Evolutionary conservation across 1,140 invertebrate species (phyloP).

Genomic region (Drosophila nikananu): DNA sequence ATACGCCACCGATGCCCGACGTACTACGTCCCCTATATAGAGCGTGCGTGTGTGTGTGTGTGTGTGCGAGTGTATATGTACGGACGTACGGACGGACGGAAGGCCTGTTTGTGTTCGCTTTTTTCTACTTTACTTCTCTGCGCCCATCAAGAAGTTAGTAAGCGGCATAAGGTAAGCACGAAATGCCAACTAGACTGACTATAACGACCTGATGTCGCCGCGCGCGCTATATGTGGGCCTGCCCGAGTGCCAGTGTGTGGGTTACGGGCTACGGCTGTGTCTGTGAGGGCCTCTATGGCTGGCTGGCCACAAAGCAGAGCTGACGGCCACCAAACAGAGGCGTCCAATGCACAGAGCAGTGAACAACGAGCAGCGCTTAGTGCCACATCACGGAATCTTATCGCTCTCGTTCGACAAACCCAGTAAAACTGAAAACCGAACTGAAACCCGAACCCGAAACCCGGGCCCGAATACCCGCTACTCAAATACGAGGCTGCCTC

Average conservation of each 20-base stretch:
- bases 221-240: slow-evolving; percentile 22
- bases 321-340: slow-evolving; percentile 77
- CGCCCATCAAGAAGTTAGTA: slow-evolving; percentile 73
- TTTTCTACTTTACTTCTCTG: slow-evolving; percentile 18
- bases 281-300: slow-evolving; percentile 72
- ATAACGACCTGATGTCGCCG: slow-evolving; percentile 48
- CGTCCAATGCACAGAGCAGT: slow-evolving; percentile 74
- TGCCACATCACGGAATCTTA: slow-evolving; percentile 83
- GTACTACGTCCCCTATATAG: slow-evolving; percentile 34
- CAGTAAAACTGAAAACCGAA: slow-evolving; percentile 37
- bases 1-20: slow-evolving; percentile 76
- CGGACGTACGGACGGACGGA: slow-evolving; percentile 4
- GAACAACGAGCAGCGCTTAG: slow-evolving; percentile 82
- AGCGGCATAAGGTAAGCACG: slow-evolving; percentile 81
- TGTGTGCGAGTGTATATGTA: not conserved
- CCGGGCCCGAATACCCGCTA: slow-evolving; percentile 26
- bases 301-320: slow-evolving; percentile 67
- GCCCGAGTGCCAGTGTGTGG: slow-evolving; percentile 25
- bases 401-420: slow-evolving; percentile 68
- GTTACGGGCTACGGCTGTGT: slow-evolving; percentile 24
- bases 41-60: not conserved
- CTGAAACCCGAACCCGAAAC: slow-evolving; percentile 37
- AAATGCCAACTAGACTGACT: slow-evolving; percentile 81
- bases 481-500: slow-evolving; percentile 62
- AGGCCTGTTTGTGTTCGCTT: slow-evolving; percentile 26